Evolutionary conservation across 2,113 vertebrate genomes (phyloP).

Genomic region (Mesoclemmys tuberculata): DNA sequence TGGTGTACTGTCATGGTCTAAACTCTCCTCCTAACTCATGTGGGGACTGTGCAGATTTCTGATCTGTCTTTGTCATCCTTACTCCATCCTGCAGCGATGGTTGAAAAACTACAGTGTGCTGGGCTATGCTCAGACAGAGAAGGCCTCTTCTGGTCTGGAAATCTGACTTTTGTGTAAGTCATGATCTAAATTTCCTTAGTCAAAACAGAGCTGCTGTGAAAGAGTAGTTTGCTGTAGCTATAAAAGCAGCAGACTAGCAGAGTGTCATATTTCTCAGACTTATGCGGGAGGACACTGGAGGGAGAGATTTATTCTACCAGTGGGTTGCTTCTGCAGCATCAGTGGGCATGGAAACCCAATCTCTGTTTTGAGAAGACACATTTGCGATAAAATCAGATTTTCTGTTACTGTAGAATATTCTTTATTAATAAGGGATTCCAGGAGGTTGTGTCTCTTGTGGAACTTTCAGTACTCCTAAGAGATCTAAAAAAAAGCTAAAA

Average conservation of each 20-base stretch:
- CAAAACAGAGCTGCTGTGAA: background rate
- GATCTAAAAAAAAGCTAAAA: conserved; percentile 63
- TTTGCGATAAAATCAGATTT: background rate
- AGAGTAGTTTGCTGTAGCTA: background rate
- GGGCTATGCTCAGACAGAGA: background rate
- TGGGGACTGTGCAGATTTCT: accelerated
- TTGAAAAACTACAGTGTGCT: background rate
- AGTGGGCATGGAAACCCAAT: background rate
- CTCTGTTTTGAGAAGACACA: background rate
- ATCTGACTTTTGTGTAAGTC: background rate
- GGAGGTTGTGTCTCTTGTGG: background rate
- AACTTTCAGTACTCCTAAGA: conserved; percentile 39
- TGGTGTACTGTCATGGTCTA: background rate
- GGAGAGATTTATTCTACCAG: accelerated
- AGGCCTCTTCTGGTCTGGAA: background rate
- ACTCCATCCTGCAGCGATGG: background rate
- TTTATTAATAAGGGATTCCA: background rate
- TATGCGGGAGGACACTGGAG: background rate
- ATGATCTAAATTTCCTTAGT: background rate
- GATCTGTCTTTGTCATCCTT: background rate
- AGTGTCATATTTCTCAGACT: background rate
- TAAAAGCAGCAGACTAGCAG: background rate
- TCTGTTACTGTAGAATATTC: background rate
- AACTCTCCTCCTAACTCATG: background rate
- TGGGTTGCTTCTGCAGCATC: background rate